Base-by-base conservation (phyloP, 2,113 vertebrate species). In the Genyomyrus donnyi region DNA sequence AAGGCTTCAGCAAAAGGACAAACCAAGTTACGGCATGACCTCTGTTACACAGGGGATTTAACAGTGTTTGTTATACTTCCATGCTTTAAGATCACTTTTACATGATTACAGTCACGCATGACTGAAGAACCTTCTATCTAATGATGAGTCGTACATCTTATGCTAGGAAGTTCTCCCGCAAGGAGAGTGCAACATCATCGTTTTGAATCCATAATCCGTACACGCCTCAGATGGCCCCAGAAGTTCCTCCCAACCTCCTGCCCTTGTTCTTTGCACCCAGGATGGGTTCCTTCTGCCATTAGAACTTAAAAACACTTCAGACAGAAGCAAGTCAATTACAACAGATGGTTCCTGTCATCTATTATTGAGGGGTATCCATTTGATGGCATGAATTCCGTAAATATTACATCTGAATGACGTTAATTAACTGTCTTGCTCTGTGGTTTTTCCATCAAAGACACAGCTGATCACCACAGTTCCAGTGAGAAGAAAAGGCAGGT, bases 381-480 rank as follows among this genome's bases (percentile, higher is more conserved):
- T 91, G 91, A 92, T 91, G 92, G 56, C 85, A 89, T 85, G 86
- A 88, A 91, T 92, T 92, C 90, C 90, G 91, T 95, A 90, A 95
- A 95, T 95, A 93, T 94, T 95, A 92, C 94, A 95, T 95, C 94
- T 93, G 92, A 94, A 91, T 93, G 92, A 85, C 89, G 91, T 94
- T 94, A 92, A 95, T 95, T 95, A 94, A 94, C 93, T 89, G 86
- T 91, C 87, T 92, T 89, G 77, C 83, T 92, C 91, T 91, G 89
- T 2, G 92, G 91, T 5, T 88, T 87, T 91, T 93, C 90, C 90
- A 90, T 90, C 91, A 92, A 84, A 93, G 92, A 88, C 6, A n/a
- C 21, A 56, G 19, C 52, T 92, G 93, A 93, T 93, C 91, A 94
- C 56, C 91, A 80, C 90, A 90, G 87, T 88, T 90, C 87, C 87